Conservation (phyloP, 2,888 invertebrate species). For the Clunio marinus region DNA sequence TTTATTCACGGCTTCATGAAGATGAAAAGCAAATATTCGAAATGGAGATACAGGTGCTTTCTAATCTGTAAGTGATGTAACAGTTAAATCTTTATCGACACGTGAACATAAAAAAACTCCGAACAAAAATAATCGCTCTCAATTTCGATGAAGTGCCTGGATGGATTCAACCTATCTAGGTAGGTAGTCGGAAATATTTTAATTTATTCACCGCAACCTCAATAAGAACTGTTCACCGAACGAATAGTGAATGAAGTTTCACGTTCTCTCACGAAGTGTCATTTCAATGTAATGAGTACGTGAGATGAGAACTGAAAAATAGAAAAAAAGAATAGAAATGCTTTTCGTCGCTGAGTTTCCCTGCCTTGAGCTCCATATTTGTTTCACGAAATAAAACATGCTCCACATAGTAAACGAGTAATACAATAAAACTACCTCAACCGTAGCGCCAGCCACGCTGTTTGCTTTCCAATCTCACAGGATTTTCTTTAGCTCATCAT, state of each 20-base stretch:
- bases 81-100: background rate
- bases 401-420: background rate
- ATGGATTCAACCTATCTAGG: no score
- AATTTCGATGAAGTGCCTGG: no score
- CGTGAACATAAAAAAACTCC: no score
- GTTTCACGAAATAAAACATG: background rate
- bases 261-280: constrained; percentile 34
- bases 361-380: constrained; percentile 8
- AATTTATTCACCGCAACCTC: no score
- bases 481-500: no score
- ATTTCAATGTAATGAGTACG: constrained; percentile 36
- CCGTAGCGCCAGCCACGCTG: no score
- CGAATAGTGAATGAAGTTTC: constrained; percentile 11
- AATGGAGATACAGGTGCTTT: background rate
- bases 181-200: no score
- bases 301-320: constrained; percentile 31
- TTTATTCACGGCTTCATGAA: constrained; percentile 19
- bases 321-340: background rate
- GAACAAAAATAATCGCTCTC: no score
- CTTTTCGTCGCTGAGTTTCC: background rate
- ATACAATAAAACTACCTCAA: constrained; percentile 10
- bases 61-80: constrained; percentile 10
- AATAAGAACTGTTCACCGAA: no score
- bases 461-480: no score
- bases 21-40: constrained; percentile 15